Conservation (phyloP, 2,888 invertebrate genomes). For the Caenorhabditis sp. region DNA sequence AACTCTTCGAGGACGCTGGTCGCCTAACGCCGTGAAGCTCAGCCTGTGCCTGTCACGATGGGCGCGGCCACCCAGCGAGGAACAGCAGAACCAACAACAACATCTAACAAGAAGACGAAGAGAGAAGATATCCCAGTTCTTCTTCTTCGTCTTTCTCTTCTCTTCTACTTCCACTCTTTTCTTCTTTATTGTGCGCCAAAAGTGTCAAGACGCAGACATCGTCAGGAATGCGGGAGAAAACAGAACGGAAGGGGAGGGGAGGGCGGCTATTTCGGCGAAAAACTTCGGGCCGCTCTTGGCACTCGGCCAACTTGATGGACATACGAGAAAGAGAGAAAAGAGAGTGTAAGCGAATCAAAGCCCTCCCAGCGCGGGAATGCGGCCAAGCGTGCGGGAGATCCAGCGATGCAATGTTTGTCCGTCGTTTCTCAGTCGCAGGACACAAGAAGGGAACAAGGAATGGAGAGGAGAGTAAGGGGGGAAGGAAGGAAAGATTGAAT, state of each 20-base stretch:
- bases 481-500: slow-evolving; percentile 14
- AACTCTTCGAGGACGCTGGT: slow-evolving; percentile 37
- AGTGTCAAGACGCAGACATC: slow-evolving; percentile 42
- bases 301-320: slow-evolving; percentile 58
- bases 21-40: slow-evolving; percentile 33
- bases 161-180: slow-evolving; percentile 18
- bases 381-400: slow-evolving; percentile 58
- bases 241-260: slow-evolving; percentile 23
- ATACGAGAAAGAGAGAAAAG: slow-evolving; percentile 8
- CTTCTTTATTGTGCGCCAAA: background rate
- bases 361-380: slow-evolving; percentile 60
- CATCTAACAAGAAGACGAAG: slow-evolving; percentile 39
- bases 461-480: slow-evolving; percentile 4
- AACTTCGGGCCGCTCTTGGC: slow-evolving; percentile 56
- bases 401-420: slow-evolving; percentile 50
- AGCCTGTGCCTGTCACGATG: slow-evolving; percentile 48
- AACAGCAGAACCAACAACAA: slow-evolving; percentile 53
- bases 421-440: slow-evolving; percentile 35
- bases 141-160: slow-evolving; percentile 18
- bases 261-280: slow-evolving; percentile 39
- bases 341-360: slow-evolving; percentile 46
- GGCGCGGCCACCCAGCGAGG: slow-evolving; percentile 52
- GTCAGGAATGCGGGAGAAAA: slow-evolving; percentile 43
- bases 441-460: slow-evolving; percentile 19
- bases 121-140: slow-evolving; percentile 12